Evolutionary conservation across 1,140 invertebrate genomes (phyloP), one percentile per base, ranked within the genome.

Genomic region (Zophobas morio): DNA sequence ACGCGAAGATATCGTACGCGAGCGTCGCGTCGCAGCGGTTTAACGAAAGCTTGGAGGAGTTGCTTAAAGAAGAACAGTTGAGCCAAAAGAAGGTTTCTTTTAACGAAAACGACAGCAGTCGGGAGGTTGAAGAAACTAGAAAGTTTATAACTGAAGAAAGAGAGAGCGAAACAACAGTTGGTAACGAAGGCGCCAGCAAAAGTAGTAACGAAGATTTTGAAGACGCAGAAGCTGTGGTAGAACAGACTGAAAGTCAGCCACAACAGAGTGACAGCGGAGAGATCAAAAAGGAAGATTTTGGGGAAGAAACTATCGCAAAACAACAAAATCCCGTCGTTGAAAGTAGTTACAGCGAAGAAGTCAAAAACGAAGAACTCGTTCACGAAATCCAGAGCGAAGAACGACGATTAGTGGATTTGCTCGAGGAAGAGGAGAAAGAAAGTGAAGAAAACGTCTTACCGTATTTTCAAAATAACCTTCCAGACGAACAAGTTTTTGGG

Each of bases 1-100:
- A 39, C 6, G 51, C 82, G 20, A 1, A 63, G 33, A 60, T 82
- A 6, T 81, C 80, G 0, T 81, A 81, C 76, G 81, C 81, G 0
- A 80, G 74, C 66, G 47, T 82, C 49, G 63, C 80, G 3, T 79
- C 78, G n/a, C 49, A 74, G 32, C 1, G 53, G 57, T 46, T 56
- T 74, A 37, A 39, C 20, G 72, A 57, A 46, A 57, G 42, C 46
- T 74, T 42, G 35, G 35, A 74, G 46, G 53, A 74, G 40, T 74
- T 42, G 8, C 33, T 8, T 32, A 54, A 42, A 46, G 49, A 74
- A 33, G 72, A 74, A 42, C 37, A 57, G 46, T 39, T 33, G 36
- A 75, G 4, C 33, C 42, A 32, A 37, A 37, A 74, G 36, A n/a
- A 33, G 51, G 49, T 35, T 49, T 34, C 49, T 20, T 20, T 20